Conservation (phyloP, 2,888 invertebrate species). For the Apamea crenata region DNA sequence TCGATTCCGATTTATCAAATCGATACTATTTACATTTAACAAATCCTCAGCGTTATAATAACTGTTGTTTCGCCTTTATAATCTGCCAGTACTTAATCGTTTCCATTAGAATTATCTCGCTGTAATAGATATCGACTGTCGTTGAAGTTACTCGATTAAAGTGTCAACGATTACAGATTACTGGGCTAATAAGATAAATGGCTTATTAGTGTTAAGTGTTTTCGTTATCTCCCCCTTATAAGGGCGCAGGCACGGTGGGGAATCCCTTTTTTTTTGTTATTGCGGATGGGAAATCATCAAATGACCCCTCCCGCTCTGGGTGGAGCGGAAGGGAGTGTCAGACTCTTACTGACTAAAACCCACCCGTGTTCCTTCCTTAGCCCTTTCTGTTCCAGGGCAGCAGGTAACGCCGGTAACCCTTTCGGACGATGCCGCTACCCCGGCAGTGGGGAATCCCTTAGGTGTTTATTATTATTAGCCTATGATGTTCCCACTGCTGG, state of each 20-base stretch:
- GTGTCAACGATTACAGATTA: constrained; percentile 52
- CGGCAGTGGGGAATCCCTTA: constrained; percentile 16
- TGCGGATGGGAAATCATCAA: too few species aligned
- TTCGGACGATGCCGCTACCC: too few species aligned
- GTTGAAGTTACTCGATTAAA: constrained; percentile 53
- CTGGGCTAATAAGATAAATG: constrained; percentile 51
- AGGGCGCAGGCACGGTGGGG: constrained; percentile 22
- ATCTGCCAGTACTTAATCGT: constrained; percentile 33
- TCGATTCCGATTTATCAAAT: constrained; percentile 43
- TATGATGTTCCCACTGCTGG: too few species aligned
- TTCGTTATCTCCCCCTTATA: constrained; percentile 32
- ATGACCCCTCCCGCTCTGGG: too few species aligned
- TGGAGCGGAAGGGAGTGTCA: too few species aligned
- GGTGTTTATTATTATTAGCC: too few species aligned
- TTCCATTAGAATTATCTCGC: constrained; percentile 56
- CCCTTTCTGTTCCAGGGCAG: too few species aligned
- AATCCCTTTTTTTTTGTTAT: too few species aligned
- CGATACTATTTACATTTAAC: constrained; percentile 31
- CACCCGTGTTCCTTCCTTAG: too few species aligned
- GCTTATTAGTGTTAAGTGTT: constrained; percentile 51
- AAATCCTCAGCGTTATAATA: constrained; percentile 31
- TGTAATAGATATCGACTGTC: constrained; percentile 41
- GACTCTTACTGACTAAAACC: too few species aligned
- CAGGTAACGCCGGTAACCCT: too few species aligned
- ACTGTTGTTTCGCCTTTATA: constrained; percentile 45